Base-by-base conservation (phyloP, 1,140 invertebrate species). In the Dufourea novaeangliae region DNA sequence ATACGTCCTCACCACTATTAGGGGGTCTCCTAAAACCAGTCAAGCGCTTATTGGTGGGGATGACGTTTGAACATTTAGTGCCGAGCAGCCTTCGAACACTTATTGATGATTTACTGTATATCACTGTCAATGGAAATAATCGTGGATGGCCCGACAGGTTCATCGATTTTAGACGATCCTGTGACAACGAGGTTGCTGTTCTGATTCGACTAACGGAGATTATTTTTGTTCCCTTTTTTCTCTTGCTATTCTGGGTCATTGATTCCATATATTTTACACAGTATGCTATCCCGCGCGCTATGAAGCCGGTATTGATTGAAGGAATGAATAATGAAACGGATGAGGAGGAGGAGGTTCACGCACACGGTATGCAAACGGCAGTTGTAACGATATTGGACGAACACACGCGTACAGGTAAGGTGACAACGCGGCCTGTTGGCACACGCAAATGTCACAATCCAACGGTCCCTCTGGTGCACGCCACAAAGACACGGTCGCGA, bases 401-500 rank as follows among this genome's bases (percentile, higher is more conserved):
- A 46, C 17, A 46, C 14, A 37, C 29, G 22, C 37, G 20, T 12
- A 14, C 14, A 52, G 14, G 46, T 52, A 68, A 32, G 4, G 64
- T 67, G 32, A 67, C 52, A 56, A 29, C 52, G 10, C 8, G 22
- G 25, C 11, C 52, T 27, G 52, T 27, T 56, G 10, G 25, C 11
- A 44, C 62, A 44, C 62, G 62, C 39, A 17, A 46, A 29, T 41
- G 62, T 46, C 52, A 56, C 25, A 20, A 46, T 64, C 6, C 57
- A 61, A 32, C 12, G 57, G 41, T 14, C 41, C n/a, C 10, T 7
- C 52, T 56, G 52, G 52, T 27, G 12, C 52, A 27, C 25, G 25
- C 2, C 25, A 27, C 52, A 56, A 56, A 56, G 52, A 56, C 25
- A 56, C 2, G 20, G 4, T 22, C 29, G 29, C 17, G 20, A 8